Evolutionary conservation across 1,140 invertebrate species (phyloP), one percentile per base, ranked within the genome.

Genomic region (Tachypleus tridentatus): DNA sequence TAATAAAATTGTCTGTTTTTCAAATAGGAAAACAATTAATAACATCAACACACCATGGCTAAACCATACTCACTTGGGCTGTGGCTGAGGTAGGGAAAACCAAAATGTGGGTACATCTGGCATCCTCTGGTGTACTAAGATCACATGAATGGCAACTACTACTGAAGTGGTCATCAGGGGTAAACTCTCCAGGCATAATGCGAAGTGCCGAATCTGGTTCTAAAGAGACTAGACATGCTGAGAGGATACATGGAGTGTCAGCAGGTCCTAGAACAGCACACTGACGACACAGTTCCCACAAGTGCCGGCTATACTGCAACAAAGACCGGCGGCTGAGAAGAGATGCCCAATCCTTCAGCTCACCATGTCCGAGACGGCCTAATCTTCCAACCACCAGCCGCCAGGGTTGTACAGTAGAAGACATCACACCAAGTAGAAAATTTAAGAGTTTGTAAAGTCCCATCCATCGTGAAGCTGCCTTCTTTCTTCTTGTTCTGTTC

Each of bases 71-170:
- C 79, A 92, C 90, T 84, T 93, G 91, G 63, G 93, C 94, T 51
- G 91, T 94, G 49, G 96, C 93, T 63, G 93, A 97, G 6, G 93
- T 99, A 59, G 97, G 97, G 80, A 99, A 99, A 66, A 98, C 96
- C 66, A 99, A 84, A 70, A 99, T 98, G 77, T 99, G 97, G 59
- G 96, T 99, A 74, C 91, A 93, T 59, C 91, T 91, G 60, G 95
- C 91, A 80, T 98, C 94, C 71, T 94, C 86, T 5, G 91, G 91
- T 58, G 92, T 94, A 59, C 88, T 90, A 63, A 94, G 80, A 57
- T 64, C 63, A 63, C 72, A 72, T 5, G 67, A 68, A 60, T 73
- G 71, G 57, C 69, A 70, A 70, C 71, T 88, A 85, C 75, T 86
- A 86, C 78, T 91, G 86, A 73, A 71, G 88, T 87, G 60, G 86